Conservation (phyloP, 2,113 vertebrate species). For the Antigone vipio region DNA sequence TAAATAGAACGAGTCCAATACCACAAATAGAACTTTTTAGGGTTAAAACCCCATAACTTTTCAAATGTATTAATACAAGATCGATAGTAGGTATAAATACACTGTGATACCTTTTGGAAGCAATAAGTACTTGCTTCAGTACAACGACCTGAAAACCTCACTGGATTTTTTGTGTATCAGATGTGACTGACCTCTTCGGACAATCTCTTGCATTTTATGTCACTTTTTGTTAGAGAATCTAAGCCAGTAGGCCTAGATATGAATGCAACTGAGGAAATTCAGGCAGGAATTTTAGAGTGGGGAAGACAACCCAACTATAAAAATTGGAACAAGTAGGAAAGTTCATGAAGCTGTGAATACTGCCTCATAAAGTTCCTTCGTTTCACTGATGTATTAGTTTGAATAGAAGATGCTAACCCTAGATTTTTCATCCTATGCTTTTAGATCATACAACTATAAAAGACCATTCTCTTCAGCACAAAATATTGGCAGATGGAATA, state of each 20-base stretch:
- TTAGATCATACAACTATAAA: neutral
- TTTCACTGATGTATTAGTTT: neutral
- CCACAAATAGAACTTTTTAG: neutral
- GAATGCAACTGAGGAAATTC: neutral
- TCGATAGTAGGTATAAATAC: neutral
- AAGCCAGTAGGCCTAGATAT: neutral
- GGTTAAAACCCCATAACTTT: neutral
- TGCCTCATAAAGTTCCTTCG: neutral
- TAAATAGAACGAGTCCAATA: neutral
- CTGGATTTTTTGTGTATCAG: neutral
- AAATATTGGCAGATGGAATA: conserved; percentile 26
- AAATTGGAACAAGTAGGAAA: neutral
- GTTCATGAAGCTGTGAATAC: neutral
- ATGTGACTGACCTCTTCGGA: neutral
- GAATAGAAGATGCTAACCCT: neutral
- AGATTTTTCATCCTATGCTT: neutral
- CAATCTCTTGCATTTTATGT: neutral
- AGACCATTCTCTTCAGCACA: neutral
- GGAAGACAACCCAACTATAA: neutral
- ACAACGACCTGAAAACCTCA: neutral
- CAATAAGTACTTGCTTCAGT: neutral
- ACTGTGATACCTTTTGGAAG: neutral
- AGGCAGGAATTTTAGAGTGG: neutral
- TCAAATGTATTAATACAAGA: neutral
- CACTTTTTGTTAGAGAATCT: neutral